phyloP scores from a whole-genome alignment of 2,113 vertebrate species.

The Periophthalmus modestus region DNA sequence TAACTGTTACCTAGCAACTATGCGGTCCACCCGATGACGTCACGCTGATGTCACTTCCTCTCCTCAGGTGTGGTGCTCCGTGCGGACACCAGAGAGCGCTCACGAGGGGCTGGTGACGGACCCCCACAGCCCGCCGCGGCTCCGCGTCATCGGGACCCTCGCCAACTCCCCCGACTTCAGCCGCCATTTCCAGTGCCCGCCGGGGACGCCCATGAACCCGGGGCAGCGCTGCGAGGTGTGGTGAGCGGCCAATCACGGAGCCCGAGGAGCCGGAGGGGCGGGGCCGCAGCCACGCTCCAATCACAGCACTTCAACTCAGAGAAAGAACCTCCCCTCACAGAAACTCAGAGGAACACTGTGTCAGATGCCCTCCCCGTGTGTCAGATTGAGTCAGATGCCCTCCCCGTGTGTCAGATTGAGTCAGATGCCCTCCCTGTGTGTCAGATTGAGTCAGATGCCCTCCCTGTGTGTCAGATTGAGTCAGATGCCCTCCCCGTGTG shows the following conservation, averaged over 20 bases:
- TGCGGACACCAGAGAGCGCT: constrained; percentile 94
- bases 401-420: no score
- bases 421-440: no score
- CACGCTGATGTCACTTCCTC: neutral
- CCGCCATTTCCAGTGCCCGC: constrained; percentile 87
- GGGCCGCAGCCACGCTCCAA: neutral
- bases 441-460: no score
- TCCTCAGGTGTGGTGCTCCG: constrained; percentile 94
- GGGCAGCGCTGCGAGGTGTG: constrained; percentile 94
- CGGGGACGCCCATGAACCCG: constrained; percentile 91
- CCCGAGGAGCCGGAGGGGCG: neutral
- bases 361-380: no score
- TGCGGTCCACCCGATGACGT: no score
- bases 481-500: no score
- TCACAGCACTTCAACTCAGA: neutral
- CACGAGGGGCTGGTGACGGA: constrained; percentile 96
- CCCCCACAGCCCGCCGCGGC: constrained; percentile 93
- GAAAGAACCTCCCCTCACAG: neutral
- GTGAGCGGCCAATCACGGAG: constrained; percentile 71
- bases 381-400: no score
- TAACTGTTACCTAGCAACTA: no score
- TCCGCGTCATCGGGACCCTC: constrained; percentile 92
- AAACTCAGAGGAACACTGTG: neutral
- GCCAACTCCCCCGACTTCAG: constrained; percentile 96
- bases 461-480: no score